Percentiles rank a stretch among this genome's conserved stretches.
phyloP scores from a whole-genome alignment of 2,113 vertebrate genomes.

The Eptesicus fuscus region DNA sequence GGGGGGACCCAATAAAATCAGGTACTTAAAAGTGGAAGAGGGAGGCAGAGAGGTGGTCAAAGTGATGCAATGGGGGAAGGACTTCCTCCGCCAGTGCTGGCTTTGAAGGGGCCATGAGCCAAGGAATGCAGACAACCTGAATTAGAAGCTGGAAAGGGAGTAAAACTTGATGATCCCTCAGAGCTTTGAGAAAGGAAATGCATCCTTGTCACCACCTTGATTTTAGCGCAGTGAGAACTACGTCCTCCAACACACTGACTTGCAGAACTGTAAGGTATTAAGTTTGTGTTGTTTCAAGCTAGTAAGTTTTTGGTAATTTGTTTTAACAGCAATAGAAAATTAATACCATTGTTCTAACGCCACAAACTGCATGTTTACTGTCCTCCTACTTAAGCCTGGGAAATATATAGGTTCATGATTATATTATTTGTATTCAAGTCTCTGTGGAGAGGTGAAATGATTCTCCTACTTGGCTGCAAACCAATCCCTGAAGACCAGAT shows the following conservation, averaged over 20 bases:
- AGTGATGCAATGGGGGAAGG: neutral
- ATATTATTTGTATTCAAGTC: neutral
- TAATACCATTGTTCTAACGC: neutral
- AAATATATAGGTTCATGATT: constrained; percentile 24
- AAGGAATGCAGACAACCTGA: neutral
- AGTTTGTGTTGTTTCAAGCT: neutral
- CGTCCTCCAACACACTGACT: neutral
- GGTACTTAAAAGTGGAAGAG: neutral
- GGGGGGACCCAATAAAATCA: neutral
- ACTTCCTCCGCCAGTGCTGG: neutral
- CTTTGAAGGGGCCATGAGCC: neutral
- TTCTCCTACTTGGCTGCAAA: neutral
- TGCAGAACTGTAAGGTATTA: neutral
- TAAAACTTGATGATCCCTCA: neutral
- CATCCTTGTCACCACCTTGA: neutral
- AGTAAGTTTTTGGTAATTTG: neutral
- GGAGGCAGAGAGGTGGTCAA: neutral
- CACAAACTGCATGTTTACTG: neutral
- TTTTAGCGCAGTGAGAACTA: neutral
- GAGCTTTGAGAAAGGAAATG: neutral
- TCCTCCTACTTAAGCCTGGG: neutral
- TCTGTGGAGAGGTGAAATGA: neutral
- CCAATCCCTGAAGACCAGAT: neutral
- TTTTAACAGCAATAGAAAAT: neutral
- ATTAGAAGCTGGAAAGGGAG: neutral